phyloP scores from a whole-genome alignment of 2,113 vertebrate genomes.

The Naja naja region DNA sequence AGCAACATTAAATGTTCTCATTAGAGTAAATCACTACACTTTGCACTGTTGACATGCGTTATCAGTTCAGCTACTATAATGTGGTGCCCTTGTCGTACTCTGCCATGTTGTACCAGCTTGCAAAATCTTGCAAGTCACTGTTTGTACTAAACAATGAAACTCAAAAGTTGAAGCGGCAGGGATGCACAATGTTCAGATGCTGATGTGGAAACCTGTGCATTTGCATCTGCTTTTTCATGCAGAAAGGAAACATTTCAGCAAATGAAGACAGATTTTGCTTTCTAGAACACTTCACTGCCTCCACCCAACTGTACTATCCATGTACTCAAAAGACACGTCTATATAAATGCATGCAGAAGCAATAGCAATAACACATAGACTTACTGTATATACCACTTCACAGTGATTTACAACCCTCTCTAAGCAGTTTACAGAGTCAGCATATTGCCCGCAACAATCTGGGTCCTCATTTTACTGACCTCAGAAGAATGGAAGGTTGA shows the following conservation, averaged over 20 bases:
- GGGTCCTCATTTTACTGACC: too few species aligned
- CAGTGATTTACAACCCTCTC: too few species aligned
- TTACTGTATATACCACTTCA: too few species aligned
- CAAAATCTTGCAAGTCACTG: constrained; percentile 6
- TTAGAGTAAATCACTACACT: constrained; percentile 50
- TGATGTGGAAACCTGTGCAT: neutral
- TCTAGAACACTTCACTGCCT: neutral
- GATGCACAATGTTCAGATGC: neutral
- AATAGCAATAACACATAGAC: too few species aligned
- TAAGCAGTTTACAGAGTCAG: too few species aligned
- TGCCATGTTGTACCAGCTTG: neutral
- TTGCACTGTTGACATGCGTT: constrained; percentile 32
- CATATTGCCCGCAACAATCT: too few species aligned
- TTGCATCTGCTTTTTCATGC: neutral
- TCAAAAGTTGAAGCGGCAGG: neutral
- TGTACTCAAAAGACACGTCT: neutral
- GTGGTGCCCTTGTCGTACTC: constrained; percentile 12
- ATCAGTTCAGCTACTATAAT: constrained; percentile 53
- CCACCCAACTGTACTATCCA: neutral
- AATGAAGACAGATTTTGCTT: constrained; percentile 12
- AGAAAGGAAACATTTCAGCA: neutral
- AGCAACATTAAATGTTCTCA: constrained; percentile 58
- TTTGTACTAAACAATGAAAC: constrained; percentile 37
- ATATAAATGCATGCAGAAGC: neutral
- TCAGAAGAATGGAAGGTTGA: too few species aligned